A percentile compares a stretch with the other conserved stretches of the same genome.
Conservation (phyloP, 1,140 invertebrate species). For the Himalopsyche phryganea region DNA sequence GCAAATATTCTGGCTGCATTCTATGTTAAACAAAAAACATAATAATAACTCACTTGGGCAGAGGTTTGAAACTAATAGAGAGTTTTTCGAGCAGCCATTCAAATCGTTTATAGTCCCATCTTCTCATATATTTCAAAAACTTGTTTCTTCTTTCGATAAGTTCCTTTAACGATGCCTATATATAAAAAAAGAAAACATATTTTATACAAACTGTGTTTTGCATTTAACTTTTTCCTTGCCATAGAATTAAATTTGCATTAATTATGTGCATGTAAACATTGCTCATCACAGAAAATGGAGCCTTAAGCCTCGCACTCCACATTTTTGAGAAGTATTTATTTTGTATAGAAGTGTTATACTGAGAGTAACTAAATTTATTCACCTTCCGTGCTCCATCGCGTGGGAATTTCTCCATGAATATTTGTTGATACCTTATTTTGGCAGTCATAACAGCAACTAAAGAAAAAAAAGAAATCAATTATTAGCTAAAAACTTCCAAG, state of each 20-base stretch:
- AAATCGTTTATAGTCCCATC: conserved; percentile 77
- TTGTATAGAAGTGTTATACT: too few species aligned
- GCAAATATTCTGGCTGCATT: too few species aligned
- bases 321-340: too few species aligned
- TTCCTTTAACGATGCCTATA: conserved; percentile 58
- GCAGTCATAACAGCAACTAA: conserved; percentile 56
- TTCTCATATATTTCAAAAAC: conserved; percentile 62
- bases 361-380: too few species aligned
- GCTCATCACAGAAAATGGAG: too few species aligned
- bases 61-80: conserved; percentile 70
- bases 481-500: neutral
- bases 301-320: too few species aligned
- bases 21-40: too few species aligned
- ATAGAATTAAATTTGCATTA: neutral
- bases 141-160: conserved; percentile 74
- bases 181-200: conserved; percentile 18
- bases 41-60: conserved; percentile 52
- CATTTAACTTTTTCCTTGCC: too few species aligned
- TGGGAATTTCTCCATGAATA: conserved; percentile 48
- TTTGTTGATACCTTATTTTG: conserved; percentile 55
- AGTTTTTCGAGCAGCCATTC: conserved; percentile 83
- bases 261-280: too few species aligned
- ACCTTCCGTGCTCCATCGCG: too few species aligned
- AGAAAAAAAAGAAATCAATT: conserved; percentile 27
- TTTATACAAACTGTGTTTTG: too few species aligned